These are phyloP conservation scores for Vanessa tameamea DNA, from an alignment of 1,140 invertebrate genomes.

Conservation along the genomic window DNA sequence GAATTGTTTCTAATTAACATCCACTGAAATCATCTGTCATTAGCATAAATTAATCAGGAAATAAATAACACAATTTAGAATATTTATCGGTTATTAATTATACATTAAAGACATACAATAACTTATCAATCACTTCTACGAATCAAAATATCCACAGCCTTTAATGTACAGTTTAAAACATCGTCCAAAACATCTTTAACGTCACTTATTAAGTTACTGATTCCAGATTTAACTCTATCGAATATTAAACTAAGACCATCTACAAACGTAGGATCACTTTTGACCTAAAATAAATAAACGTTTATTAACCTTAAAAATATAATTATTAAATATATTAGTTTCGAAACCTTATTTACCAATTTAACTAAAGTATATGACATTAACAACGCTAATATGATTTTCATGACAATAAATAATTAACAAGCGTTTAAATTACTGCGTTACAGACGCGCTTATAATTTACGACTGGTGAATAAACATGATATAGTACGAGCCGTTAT, in stretches of 20 bases:
- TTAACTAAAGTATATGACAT: slow-evolving; percentile 9
- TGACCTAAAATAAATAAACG: slow-evolving; percentile 33
- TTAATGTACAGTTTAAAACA: slow-evolving; percentile 42
- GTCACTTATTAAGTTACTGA: slow-evolving; percentile 43
- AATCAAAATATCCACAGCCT: slow-evolving; percentile 44
- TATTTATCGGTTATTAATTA: neutral
- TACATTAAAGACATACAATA: neutral
- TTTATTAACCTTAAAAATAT: neutral
- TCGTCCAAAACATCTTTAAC: slow-evolving; percentile 42
- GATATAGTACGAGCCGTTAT: neutral
- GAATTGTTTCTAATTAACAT: slow-evolving; percentile 16
- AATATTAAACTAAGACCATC: slow-evolving; percentile 36
- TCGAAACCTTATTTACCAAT: slow-evolving; percentile 17
- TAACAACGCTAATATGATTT: slow-evolving; percentile 23
- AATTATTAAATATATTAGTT: neutral
- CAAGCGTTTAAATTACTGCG: slow-evolving; percentile 16
- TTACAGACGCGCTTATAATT: slow-evolving; percentile 11
- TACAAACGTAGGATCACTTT: slow-evolving; percentile 26
- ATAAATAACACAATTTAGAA: slow-evolving; percentile 2
- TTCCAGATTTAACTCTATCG: slow-evolving; percentile 35
- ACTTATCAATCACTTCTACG: slow-evolving; percentile 1
- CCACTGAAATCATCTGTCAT: slow-evolving; percentile 19
- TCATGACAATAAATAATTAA: slow-evolving; percentile 20
- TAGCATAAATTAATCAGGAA: slow-evolving; percentile 7
- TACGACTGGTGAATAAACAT: slow-evolving; percentile 21